These are phyloP conservation scores for Drosophila pectinifera DNA, from an alignment of 1,140 invertebrate species.

Conservation along the genomic window DNA sequence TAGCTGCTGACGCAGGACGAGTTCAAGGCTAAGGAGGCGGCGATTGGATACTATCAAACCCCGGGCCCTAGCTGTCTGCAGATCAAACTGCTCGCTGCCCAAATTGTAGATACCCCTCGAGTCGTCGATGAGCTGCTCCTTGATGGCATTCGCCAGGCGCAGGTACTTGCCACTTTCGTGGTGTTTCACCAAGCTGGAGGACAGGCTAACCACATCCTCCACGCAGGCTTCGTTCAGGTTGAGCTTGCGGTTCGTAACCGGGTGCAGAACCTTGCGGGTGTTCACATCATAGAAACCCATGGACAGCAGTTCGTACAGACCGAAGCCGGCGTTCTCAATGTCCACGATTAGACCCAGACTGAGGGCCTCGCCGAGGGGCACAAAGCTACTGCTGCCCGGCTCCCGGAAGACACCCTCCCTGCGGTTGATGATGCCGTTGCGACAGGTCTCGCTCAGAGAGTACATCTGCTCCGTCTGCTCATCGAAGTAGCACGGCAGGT, in stretches of 20 bases:
- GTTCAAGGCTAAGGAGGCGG: constrained; percentile 90
- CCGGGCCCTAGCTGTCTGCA: constrained; percentile 89
- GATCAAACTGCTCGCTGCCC: constrained; percentile 88
- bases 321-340: constrained; percentile 92
- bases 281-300: constrained; percentile 92
- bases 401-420: constrained; percentile 91
- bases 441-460: constrained; percentile 91
- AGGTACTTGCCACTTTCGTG: constrained; percentile 89
- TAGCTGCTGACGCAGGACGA: constrained; percentile 91
- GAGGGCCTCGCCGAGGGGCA: constrained; percentile 90
- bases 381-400: constrained; percentile 88
- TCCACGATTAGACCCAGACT: constrained; percentile 92
- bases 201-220: constrained; percentile 92
- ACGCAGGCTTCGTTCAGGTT: constrained; percentile 92
- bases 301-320: constrained; percentile 92
- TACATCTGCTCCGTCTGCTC: constrained; percentile 89
- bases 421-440: constrained; percentile 93
- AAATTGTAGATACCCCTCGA: constrained; percentile 89
- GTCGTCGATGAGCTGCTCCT: constrained; percentile 90
- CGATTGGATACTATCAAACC: constrained; percentile 91
- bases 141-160: constrained; percentile 90
- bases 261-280: constrained; percentile 92
- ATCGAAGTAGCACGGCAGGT: constrained; percentile 92
- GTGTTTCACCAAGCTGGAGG: constrained; percentile 92
- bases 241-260: constrained; percentile 90